These are phyloP conservation scores for Apodemia mormo DNA, from an alignment of 2,888 invertebrate genomes.

Conservation along the genomic window DNA sequence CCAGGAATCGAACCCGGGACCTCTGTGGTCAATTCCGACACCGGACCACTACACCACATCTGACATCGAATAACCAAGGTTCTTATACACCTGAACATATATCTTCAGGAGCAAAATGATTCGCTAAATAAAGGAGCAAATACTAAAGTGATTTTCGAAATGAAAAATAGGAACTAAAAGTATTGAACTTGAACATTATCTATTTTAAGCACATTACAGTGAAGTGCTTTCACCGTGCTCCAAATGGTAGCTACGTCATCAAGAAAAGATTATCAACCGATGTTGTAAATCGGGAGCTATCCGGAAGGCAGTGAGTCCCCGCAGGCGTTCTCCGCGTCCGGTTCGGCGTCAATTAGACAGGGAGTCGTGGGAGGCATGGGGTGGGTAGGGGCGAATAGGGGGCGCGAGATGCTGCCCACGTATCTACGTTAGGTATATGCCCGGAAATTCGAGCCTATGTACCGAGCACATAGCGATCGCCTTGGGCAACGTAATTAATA, in stretches of 20 bases:
- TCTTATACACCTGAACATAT: too few relatives aligned
- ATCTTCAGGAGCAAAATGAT: too few relatives aligned
- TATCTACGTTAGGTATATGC: constrained; percentile 60
- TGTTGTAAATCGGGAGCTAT: constrained; percentile 69
- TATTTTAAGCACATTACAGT: not conserved
- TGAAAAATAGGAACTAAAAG: not conserved
- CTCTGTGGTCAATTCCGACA: too few relatives aligned
- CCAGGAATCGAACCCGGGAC: too few relatives aligned
- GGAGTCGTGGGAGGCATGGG: constrained; percentile 46
- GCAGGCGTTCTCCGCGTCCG: constrained; percentile 66
- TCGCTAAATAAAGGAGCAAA: too few relatives aligned
- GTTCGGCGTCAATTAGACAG: constrained; percentile 78
- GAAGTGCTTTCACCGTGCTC: not conserved
- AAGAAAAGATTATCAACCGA: constrained; percentile 77
- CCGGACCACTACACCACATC: too few relatives aligned
- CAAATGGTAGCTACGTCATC: constrained; percentile 52
- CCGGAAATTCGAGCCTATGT: constrained; percentile 73
- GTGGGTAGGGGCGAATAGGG: constrained; percentile 43
- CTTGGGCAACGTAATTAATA: constrained; percentile 69
- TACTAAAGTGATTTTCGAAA: too few relatives aligned
- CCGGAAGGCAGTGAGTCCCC: constrained; percentile 69
- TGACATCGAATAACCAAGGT: too few relatives aligned
- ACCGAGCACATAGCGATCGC: constrained; percentile 47
- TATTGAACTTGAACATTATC: not conserved
- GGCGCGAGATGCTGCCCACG: constrained; percentile 57